Evolutionary conservation across 2,888 invertebrate species (phyloP).

Genomic region (Phragmatobia fuliginosa): DNA sequence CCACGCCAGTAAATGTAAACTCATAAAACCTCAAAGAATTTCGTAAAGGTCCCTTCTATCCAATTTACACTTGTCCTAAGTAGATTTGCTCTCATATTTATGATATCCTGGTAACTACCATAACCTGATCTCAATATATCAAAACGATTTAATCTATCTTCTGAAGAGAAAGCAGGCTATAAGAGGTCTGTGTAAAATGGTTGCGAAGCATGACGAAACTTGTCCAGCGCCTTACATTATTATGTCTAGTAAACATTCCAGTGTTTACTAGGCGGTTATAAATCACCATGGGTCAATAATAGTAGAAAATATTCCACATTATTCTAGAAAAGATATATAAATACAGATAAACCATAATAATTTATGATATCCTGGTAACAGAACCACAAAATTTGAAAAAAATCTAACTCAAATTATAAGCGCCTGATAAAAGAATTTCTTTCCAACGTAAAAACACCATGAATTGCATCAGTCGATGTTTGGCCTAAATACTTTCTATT

Average conservation of each 20-base stretch:
- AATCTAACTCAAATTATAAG: not conserved
- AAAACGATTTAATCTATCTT: not conserved
- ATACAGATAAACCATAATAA: not conserved
- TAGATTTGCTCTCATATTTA: conserved; percentile 29
- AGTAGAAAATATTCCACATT: not conserved
- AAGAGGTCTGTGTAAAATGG: conserved; percentile 34
- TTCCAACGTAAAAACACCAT: not conserved
- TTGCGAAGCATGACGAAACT: conserved; percentile 59
- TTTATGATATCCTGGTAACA: not conserved
- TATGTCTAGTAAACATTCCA: conserved; percentile 43
- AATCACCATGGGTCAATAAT: not conserved
- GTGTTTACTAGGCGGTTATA: conserved; percentile 37
- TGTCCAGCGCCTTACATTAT: conserved; percentile 55
- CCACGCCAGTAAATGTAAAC: not conserved
- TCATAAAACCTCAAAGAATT: not conserved
- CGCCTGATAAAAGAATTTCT: conserved; percentile 1
- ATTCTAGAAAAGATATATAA: not conserved
- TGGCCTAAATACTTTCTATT: not conserved
- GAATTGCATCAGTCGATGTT: not conserved
- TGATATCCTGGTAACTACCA: conserved; percentile 38
- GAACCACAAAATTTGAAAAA: not conserved
- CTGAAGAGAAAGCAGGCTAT: conserved; percentile 1
- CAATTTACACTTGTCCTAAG: conserved; percentile 36
- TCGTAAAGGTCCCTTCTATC: conserved; percentile 10
- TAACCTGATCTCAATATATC: conserved; percentile 21